These are phyloP conservation scores for Acheta domesticus DNA, from an alignment of 2,888 invertebrate genomes.

Conservation along the genomic window DNA sequence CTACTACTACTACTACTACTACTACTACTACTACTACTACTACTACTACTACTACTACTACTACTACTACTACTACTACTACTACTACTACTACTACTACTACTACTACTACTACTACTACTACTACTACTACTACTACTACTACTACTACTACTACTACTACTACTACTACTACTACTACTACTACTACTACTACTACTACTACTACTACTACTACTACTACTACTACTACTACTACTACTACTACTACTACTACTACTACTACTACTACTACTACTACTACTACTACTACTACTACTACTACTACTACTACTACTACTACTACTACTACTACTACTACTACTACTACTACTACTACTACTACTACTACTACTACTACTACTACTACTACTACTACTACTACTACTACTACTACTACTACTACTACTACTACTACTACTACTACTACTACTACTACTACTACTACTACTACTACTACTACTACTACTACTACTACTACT, in stretches of 20 bases:
- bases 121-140: neutral
- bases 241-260: neutral
- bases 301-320: neutral
- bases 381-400: neutral
- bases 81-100: neutral
- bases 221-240: neutral
- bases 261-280: neutral
- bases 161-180: neutral
- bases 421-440: neutral
- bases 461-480: neutral
- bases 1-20: neutral
- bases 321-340: neutral
- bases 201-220: neutral
- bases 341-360: neutral
- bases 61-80: conserved; percentile 20
- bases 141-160: neutral
- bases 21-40: neutral
- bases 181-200: neutral
- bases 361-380: neutral
- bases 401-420: neutral
- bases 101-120: neutral
- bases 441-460: neutral
- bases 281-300: neutral
- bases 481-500: conserved; percentile 2
- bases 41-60: neutral